Percentiles rank a stretch among this genome's conserved stretches.
phyloP scores from a whole-genome alignment of 2,113 vertebrate genomes.

The Otis tarda region DNA sequence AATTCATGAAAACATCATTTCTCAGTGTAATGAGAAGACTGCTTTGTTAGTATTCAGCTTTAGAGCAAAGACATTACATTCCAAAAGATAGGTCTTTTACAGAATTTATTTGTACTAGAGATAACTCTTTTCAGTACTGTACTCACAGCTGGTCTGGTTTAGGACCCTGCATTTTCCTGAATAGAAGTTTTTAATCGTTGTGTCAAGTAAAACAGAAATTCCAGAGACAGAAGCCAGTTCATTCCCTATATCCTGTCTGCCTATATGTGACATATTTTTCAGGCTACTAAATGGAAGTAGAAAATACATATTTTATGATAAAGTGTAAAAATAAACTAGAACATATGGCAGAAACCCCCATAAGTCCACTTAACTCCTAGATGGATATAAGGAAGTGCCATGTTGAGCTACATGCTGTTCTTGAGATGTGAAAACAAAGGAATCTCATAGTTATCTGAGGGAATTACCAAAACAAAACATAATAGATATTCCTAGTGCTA shows the following conservation, averaged over 20 bases:
- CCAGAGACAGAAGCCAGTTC: neutral
- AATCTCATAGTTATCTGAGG: neutral
- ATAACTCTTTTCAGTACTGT: neutral
- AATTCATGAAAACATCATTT: neutral
- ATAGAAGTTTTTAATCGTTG: neutral
- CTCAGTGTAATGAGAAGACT: neutral
- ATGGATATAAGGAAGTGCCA: neutral
- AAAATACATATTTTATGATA: neutral
- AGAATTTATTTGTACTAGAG: neutral
- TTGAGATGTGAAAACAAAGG: neutral
- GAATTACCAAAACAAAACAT: neutral
- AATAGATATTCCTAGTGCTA: neutral
- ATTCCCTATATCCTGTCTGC: neutral
- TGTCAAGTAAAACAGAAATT: neutral
- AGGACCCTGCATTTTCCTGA: neutral
- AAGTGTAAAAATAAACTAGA: neutral
- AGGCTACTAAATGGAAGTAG: neutral
- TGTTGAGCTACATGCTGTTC: neutral
- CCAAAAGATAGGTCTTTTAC: neutral
- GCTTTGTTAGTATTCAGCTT: neutral
- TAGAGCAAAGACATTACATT: neutral
- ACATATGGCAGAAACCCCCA: neutral
- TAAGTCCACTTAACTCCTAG: neutral
- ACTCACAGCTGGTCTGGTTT: neutral
- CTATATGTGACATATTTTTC: neutral